Conservation (phyloP, 2,797 vertebrate species). For the Lemur catta region DNA sequence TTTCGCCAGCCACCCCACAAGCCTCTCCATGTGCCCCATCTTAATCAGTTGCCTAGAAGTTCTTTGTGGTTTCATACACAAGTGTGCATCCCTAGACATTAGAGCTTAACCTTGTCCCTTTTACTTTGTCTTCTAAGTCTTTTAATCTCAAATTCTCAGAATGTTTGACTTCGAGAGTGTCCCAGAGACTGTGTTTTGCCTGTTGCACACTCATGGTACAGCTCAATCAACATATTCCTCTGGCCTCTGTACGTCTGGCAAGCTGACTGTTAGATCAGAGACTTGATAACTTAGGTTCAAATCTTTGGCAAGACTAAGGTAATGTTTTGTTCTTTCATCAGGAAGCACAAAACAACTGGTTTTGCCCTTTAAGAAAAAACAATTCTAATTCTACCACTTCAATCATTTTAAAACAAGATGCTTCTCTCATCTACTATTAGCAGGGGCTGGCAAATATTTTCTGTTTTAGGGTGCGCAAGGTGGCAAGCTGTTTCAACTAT, state of each 20-base stretch:
- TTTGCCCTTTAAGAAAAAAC: not conserved
- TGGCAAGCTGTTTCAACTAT: not conserved
- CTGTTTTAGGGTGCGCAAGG: not conserved
- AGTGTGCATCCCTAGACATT: not conserved
- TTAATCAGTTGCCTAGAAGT: not conserved
- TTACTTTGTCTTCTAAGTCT: not conserved
- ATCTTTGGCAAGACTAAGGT: not conserved
- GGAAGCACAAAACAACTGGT: not conserved
- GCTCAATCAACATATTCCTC: not conserved
- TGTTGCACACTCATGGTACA: not conserved
- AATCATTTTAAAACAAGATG: not conserved
- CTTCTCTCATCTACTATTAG: not conserved
- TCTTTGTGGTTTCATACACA: not conserved
- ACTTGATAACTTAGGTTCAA: not conserved
- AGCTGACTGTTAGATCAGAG: not conserved
- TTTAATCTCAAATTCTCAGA: not conserved
- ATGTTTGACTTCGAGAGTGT: not conserved
- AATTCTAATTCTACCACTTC: not conserved
- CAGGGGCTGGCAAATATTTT: not conserved
- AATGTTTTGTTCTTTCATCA: not conserved
- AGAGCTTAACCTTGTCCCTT: not conserved
- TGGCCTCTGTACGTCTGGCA: not conserved
- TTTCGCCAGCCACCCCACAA: not conserved
- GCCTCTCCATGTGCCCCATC: not conserved
- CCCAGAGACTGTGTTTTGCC: not conserved